phyloP scores from a whole-genome alignment of 2,888 invertebrate species.

The Pocota personata region DNA sequence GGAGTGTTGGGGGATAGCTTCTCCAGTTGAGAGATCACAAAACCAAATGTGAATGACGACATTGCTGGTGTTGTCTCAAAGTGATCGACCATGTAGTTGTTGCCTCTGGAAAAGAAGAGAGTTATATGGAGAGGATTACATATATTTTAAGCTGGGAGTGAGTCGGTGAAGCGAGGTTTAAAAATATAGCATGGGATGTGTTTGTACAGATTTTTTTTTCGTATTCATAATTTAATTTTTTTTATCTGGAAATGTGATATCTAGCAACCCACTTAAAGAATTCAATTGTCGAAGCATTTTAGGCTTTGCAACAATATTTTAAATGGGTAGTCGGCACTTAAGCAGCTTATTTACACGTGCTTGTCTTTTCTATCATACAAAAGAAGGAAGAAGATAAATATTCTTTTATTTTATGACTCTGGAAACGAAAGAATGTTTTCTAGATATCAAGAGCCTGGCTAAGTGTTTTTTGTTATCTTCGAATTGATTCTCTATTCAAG shows the following conservation, averaged over 20 bases:
- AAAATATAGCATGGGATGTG: background rate
- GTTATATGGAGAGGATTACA: background rate
- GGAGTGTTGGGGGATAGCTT: conserved; percentile 74
- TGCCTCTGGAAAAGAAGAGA: conserved; percentile 75
- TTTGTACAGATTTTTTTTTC: background rate
- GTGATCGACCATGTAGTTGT: conserved; percentile 86
- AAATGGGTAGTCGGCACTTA: background rate
- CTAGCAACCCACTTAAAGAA: background rate
- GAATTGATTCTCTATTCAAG: too few relatives aligned
- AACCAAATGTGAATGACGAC: conserved; percentile 90
- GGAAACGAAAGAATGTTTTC: too few relatives aligned
- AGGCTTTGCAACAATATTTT: background rate
- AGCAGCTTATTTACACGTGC: background rate
- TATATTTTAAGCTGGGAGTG: background rate
- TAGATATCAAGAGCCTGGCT: too few relatives aligned
- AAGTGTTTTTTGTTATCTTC: too few relatives aligned
- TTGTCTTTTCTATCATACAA: background rate
- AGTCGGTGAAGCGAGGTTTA: background rate
- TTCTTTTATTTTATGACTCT: too few relatives aligned
- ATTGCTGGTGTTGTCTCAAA: conserved; percentile 89
- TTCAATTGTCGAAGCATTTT: background rate
- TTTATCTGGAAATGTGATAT: background rate
- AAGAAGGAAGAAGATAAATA: background rate
- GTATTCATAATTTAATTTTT: background rate
- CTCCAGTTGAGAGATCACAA: conserved; percentile 88